Percentiles rank a stretch among this genome's conserved stretches.
These are phyloP conservation scores for Hyphantria cunea DNA, from an alignment of 1,140 invertebrate genomes.

Conservation along the genomic window DNA sequence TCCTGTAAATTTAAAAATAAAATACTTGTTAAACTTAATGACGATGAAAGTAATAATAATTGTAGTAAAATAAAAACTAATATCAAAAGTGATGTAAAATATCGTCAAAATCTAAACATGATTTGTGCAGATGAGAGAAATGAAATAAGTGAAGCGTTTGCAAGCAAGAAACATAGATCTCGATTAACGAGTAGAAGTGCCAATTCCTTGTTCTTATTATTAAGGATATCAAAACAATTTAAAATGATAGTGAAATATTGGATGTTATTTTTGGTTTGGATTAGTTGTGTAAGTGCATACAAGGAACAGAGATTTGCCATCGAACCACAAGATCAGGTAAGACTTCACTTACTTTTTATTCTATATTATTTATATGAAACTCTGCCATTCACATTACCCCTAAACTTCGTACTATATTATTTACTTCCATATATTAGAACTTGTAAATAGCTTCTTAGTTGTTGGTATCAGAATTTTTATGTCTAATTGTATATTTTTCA, in stretches of 20 bases:
- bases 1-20: conserved; percentile 4
- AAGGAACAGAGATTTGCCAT: conserved; percentile 70
- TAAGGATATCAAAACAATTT: conserved; percentile 52
- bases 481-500: no score
- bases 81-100: conserved; percentile 28
- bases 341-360: conserved; percentile 6
- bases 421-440: no score
- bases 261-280: conserved; percentile 45
- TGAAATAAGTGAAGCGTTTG: conserved; percentile 23
- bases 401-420: no score
- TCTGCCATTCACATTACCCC: neutral
- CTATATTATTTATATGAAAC: neutral
- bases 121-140: conserved; percentile 21
- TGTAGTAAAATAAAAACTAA: conserved; percentile 39
- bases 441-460: no score
- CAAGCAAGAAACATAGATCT: conserved; percentile 27
- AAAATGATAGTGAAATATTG: conserved; percentile 41
- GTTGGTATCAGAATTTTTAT: no score
- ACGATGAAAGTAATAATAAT: conserved; percentile 3
- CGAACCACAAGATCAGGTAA: conserved; percentile 74
- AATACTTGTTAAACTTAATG: neutral
- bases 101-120: conserved; percentile 30
- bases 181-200: conserved; percentile 61
- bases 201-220: conserved; percentile 66
- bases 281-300: conserved; percentile 48